phyloP scores from a whole-genome alignment of 2,888 invertebrate genomes.

The Standfussiana lucernea region DNA sequence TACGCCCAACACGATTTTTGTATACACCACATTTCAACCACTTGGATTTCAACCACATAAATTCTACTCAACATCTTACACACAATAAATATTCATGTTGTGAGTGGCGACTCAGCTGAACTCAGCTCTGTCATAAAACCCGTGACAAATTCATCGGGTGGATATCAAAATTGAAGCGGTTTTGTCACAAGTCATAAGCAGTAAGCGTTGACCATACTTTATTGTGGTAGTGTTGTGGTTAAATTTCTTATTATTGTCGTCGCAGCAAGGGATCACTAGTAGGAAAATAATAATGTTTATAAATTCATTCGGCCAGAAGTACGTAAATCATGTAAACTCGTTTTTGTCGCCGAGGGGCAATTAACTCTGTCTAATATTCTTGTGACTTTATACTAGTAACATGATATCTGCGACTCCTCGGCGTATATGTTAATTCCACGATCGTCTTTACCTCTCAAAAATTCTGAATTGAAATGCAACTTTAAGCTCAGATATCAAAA shows the following conservation, averaged over 20 bases:
- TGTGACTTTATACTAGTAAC: background rate
- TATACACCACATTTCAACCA: conserved; percentile 19
- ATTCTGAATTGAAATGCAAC: background rate
- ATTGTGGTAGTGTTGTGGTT: background rate
- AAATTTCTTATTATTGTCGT: too few relatives aligned
- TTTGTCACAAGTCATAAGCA: conserved; percentile 27
- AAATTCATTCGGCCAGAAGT: background rate
- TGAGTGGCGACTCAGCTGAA: conserved; percentile 55
- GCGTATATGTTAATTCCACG: background rate
- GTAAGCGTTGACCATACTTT: background rate
- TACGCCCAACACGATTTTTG: conserved; percentile 6
- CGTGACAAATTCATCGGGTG: conserved; percentile 78
- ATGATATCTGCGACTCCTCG: background rate
- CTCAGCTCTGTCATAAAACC: conserved; percentile 57
- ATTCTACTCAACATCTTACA: conserved; percentile 25
- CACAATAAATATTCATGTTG: conserved; percentile 64
- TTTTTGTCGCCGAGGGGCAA: background rate
- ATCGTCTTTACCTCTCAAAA: background rate
- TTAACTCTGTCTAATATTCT: background rate
- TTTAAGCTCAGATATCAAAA: background rate
- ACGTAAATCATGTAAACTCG: background rate
- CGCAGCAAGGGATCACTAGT: background rate
- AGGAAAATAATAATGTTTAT: background rate
- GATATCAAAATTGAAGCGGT: conserved; percentile 72
- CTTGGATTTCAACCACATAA: conserved; percentile 26